phyloP scores from a whole-genome alignment of 2,888 invertebrate genomes.

The Luperina nickerlii region DNA sequence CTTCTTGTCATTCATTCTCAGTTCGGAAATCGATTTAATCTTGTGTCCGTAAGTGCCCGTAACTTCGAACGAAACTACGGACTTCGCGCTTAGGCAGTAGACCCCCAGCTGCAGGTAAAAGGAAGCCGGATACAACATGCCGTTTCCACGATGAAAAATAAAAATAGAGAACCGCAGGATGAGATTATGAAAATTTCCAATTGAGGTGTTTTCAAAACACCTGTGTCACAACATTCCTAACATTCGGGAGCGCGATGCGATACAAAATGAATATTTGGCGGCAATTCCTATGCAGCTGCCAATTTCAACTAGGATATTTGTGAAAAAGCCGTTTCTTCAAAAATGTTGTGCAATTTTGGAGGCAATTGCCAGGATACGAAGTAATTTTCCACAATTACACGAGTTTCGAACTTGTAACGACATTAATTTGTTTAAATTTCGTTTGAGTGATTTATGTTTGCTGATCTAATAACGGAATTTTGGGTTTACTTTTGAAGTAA shows the following conservation, averaged over 20 bases:
- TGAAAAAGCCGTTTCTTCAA: slow-evolving; percentile 30
- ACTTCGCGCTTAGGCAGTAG: background rate
- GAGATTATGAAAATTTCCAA: slow-evolving; percentile 68
- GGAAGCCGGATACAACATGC: background rate
- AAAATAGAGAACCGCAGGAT: slow-evolving; percentile 54
- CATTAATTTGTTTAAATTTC: slow-evolving; percentile 24
- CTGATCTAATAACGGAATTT: slow-evolving; percentile 13
- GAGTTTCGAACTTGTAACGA: slow-evolving; percentile 27
- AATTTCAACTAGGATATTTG: slow-evolving; percentile 43
- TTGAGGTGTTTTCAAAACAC: slow-evolving; percentile 67
- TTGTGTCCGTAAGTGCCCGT: background rate
- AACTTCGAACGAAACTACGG: background rate
- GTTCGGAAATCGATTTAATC: background rate
- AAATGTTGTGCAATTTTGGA: slow-evolving; percentile 33
- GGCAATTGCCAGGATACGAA: slow-evolving; percentile 15
- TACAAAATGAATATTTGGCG: slow-evolving; percentile 72
- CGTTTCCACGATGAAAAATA: slow-evolving; percentile 21
- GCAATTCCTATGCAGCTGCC: slow-evolving; percentile 73
- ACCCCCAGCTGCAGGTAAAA: background rate
- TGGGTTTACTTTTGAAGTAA: slow-evolving; percentile 12
- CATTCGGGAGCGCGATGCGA: slow-evolving; percentile 53
- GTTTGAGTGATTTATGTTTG: slow-evolving; percentile 30
- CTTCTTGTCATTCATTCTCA: no score
- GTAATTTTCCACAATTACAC: slow-evolving; percentile 26
- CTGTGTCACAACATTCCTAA: slow-evolving; percentile 63